Evolutionary conservation across 2,113 vertebrate species (phyloP), one percentile per base, ranked within the genome.

Genomic region (Isichthys henryi): DNA sequence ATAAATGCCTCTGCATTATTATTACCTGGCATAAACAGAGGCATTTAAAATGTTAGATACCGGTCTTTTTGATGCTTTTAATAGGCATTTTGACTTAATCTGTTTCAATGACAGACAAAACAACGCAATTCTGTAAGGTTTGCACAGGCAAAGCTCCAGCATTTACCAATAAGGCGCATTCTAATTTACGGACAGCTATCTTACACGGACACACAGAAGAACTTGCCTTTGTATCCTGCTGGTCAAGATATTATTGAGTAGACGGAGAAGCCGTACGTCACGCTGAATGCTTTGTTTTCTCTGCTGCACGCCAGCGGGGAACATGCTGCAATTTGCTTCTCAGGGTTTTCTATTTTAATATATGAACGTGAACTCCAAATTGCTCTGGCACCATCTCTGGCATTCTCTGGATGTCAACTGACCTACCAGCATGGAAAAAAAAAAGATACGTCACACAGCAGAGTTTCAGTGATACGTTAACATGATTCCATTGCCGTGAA

Each of bases 331-430:
- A 94, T 94, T 93, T 93, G 93, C 94, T 93, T 86, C 19, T 89
- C 91, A 92, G 94, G 91, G 93, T 93, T 91, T 92, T 91, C 95
- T 95, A 95, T 95, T 95, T 96, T 95, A 95, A 94, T 93, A 93
- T 94, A 92, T 93, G 94, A 94, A 93, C 92, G 92, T 91, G 91
- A 83, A 92, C 94, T 93, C 91, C 93, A 94, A 93, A 95, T 95
- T 94, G 91, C 93, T 90, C 92, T 94, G 93, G 93, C 94, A 93
- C 92, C 94, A 92, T 94, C 93, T 86, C 91, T 91, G 91, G 89
- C 90, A 92, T 94, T 94, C 92, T 93, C 93, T 91, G 91, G 91
- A 93, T 92, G 93, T 93, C 93, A 94, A 88, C 91, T 83, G 90
- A 92, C 93, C 93, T 91, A 82, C 90, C 90, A 92, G 90, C 90